phyloP scores from a whole-genome alignment of 2,888 invertebrate genomes.

The Pogonocherus hispidulus region DNA sequence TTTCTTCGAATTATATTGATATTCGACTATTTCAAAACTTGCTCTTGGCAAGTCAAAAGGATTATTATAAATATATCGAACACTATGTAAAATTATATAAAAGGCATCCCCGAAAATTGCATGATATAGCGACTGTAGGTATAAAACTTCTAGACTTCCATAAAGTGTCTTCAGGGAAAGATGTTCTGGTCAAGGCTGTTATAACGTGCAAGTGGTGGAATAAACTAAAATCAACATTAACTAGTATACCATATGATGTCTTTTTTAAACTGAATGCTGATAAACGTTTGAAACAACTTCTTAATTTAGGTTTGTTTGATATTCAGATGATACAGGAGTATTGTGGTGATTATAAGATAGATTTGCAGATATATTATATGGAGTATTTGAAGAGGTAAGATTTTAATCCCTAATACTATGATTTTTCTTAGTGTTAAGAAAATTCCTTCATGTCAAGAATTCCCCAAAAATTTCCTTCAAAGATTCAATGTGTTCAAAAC shows the following conservation, averaged over 20 bases:
- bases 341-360: constrained; percentile 67
- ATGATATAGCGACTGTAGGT: constrained; percentile 52
- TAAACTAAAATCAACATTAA: constrained; percentile 39
- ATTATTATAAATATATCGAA: constrained; percentile 42
- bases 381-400: constrained; percentile 48
- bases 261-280: constrained; percentile 54
- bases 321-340: constrained; percentile 66
- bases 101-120: constrained; percentile 56
- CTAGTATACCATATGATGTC: constrained; percentile 51
- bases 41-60: constrained; percentile 22
- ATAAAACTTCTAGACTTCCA: constrained; percentile 50
- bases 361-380: constrained; percentile 52
- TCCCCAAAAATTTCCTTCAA: too few relatives aligned
- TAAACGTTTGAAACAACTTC: constrained; percentile 52
- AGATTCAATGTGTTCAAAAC: too few relatives aligned
- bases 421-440: constrained; percentile 22
- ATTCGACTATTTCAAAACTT: constrained; percentile 35
- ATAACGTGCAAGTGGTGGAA: constrained; percentile 60
- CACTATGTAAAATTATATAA: constrained; percentile 54
- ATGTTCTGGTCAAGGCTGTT: constrained; percentile 45
- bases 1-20: constrained; percentile 57
- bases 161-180: constrained; percentile 36
- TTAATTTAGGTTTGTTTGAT: constrained; percentile 48
- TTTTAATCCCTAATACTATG: background rate
- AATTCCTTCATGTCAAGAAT: too few relatives aligned